Conservation (phyloP, 2,113 vertebrate species). For the Pogona vitticeps region DNA sequence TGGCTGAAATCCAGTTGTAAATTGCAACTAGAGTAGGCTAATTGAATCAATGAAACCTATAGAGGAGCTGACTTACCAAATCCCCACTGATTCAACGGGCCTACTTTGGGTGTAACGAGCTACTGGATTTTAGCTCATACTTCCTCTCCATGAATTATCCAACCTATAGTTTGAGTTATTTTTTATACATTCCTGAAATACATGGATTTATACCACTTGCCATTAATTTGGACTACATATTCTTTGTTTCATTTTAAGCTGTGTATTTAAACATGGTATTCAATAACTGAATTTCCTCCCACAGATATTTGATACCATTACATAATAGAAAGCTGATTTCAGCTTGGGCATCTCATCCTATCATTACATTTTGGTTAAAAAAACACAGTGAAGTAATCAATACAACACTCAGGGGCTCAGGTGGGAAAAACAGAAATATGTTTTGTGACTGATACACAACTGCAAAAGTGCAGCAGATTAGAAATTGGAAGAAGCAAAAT, state of each 20-base stretch:
- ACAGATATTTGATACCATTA: conserved; percentile 14
- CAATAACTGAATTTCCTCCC: not conserved
- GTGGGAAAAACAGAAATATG: conserved; percentile 28
- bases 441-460: conserved; percentile 36
- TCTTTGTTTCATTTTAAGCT: conserved; percentile 29
- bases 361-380: not conserved
- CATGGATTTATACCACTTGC: conserved; percentile 1
- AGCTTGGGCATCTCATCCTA: conserved; percentile 13
- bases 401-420: conserved; percentile 13
- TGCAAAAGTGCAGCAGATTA: conserved; percentile 23
- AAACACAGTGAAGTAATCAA: conserved; percentile 30
- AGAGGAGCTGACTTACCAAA: too few species aligned
- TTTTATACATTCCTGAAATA: not conserved
- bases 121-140: too few species aligned
- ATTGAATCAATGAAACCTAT: too few species aligned
- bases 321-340: not conserved
- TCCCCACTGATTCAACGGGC: too few species aligned
- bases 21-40: too few species aligned
- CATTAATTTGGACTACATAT: conserved; percentile 9
- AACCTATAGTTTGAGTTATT: conserved; percentile 15
- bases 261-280: conserved; percentile 6
- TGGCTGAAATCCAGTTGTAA: not conserved
- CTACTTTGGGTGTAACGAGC: too few species aligned
- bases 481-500: conserved; percentile 38
- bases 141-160: not conserved